Base-by-base conservation (phyloP, 2,888 invertebrate genomes). In the Caenorhabditis sp. region DNA sequence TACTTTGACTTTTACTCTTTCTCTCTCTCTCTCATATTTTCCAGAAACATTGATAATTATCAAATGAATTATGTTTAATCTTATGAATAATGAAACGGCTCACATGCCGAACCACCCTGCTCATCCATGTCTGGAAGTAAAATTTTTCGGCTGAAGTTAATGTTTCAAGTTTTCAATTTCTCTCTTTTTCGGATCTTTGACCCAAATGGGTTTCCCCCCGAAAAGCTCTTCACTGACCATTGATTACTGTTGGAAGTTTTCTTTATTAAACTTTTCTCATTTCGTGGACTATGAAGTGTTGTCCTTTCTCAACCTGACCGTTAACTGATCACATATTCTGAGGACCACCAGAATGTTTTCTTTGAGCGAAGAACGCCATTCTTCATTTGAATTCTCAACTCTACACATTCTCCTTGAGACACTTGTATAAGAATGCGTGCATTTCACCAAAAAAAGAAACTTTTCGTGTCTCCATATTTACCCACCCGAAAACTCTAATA, bases 401-500 rank as follows among this genome's bases (percentile, higher is more conserved):
- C 41, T 8, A 0, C 5, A 5, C 31, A 28, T 22, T 31, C 22
- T 12, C n/a, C 44, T 35, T 8, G 8, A 35, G 5, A 38, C 61
- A 14, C 22, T 31, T 56, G 16, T 38, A n/a, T 28, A 51, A 44
- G n/a, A 19, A 24, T 59, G 26, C 75, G 75, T 75, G 66, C 58
- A 41, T 12, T 59, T 59, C 68, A 49, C 66, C 47, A 24, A 75
- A 38, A 68, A 74, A 41, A 24, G 56, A 51, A 51, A 64, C 19
- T 41, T 63, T 41, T 49, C 31, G 14, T 35, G 24, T 38, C 14
- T n/a, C 31, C 58, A 56, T 75, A 75, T 75, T 75, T 75, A 59
- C 58, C 75, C 75, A 75, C 66, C 75, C 75, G 38, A 58, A 59
- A 75, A 75, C 47, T 66, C 75, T 75, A 66, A 75, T 75, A 75